Evolutionary conservation across 2,888 invertebrate genomes (phyloP).

Genomic region (Lasioglossum vierecki): DNA sequence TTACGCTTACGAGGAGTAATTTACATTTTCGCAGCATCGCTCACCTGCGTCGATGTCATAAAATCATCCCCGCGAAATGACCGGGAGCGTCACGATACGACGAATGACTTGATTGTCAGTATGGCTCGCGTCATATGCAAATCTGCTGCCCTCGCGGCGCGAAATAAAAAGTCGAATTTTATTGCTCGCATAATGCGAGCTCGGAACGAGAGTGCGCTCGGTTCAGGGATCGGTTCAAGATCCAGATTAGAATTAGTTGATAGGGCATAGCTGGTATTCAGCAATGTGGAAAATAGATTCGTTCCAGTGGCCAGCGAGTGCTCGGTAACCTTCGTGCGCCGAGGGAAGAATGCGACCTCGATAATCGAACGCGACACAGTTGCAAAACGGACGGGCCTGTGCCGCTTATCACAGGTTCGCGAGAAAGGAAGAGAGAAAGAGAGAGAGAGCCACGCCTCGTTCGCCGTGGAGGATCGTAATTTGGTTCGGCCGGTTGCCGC

Average conservation of each 20-base stretch:
- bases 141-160: slow-evolving; percentile 18
- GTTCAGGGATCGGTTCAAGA: slow-evolving; percentile 27
- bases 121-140: slow-evolving; percentile 19
- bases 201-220: slow-evolving; percentile 28
- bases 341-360: slow-evolving; percentile 35
- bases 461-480: slow-evolving; percentile 55
- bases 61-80: slow-evolving; percentile 35
- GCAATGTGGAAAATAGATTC: slow-evolving; percentile 58
- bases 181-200: slow-evolving; percentile 33
- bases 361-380: slow-evolving; percentile 49
- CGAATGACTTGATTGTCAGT: neutral
- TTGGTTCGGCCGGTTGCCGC: slow-evolving; percentile 35
- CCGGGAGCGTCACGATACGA: slow-evolving; percentile 7
- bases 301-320: slow-evolving; percentile 32
- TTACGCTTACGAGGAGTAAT: too few species aligned
- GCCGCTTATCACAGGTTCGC: slow-evolving; percentile 46
- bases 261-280: slow-evolving; percentile 58
- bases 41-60: neutral
- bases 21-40: neutral
- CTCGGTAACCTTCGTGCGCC: slow-evolving; percentile 31
- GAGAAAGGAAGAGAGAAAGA: slow-evolving; percentile 24
- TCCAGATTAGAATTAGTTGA: slow-evolving; percentile 47
- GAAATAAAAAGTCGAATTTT: slow-evolving; percentile 29
- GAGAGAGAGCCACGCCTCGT: slow-evolving; percentile 43
- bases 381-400: slow-evolving; percentile 12